phyloP scores from a whole-genome alignment of 2,797 vertebrate genomes.

The Microchirus variegatus region DNA sequence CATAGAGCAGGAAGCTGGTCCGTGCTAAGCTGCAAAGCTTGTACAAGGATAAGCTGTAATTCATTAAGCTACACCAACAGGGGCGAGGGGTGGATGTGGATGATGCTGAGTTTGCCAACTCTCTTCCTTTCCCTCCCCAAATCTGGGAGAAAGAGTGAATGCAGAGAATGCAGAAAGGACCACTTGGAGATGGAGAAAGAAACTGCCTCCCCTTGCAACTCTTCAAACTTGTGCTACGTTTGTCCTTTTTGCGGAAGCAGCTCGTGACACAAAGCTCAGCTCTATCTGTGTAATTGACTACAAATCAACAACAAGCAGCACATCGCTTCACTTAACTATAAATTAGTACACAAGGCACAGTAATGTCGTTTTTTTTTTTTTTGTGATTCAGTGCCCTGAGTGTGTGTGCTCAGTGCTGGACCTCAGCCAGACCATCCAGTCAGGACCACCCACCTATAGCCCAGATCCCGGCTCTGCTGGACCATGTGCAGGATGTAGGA shows the following conservation, averaged over 20 bases:
- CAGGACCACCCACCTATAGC: conserved; percentile 90
- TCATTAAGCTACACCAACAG: conserved; percentile 76
- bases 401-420: conserved; percentile 28
- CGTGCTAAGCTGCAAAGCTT: conserved; percentile 78
- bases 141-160: conserved; percentile 68
- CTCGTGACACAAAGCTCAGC: conserved; percentile 46
- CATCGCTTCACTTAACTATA: conserved; percentile 8
- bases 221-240: conserved; percentile 52
- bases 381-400: conserved; percentile 30
- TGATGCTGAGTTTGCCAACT: conserved; percentile 79
- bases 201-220: conserved; percentile 64
- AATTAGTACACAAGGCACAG: too few relatives aligned
- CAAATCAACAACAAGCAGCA: conserved; percentile 35
- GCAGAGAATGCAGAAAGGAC: conserved; percentile 51
- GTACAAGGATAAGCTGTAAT: conserved; percentile 78
- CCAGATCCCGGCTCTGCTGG: conserved; percentile 91
- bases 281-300: conserved; percentile 49
- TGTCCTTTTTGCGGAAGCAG: conserved; percentile 58
- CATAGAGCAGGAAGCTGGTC: conserved; percentile 57
- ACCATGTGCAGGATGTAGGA: conserved; percentile 99
- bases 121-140: conserved; percentile 45
- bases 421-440: conserved; percentile 28
- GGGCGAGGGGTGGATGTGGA: conserved; percentile 64
- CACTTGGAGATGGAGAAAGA: conserved; percentile 23
- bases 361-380: too few relatives aligned